Evolutionary conservation across 2,888 invertebrate species (phyloP), one percentile per base, ranked within the genome.

Genomic region (Anarsia innoxiella): DNA sequence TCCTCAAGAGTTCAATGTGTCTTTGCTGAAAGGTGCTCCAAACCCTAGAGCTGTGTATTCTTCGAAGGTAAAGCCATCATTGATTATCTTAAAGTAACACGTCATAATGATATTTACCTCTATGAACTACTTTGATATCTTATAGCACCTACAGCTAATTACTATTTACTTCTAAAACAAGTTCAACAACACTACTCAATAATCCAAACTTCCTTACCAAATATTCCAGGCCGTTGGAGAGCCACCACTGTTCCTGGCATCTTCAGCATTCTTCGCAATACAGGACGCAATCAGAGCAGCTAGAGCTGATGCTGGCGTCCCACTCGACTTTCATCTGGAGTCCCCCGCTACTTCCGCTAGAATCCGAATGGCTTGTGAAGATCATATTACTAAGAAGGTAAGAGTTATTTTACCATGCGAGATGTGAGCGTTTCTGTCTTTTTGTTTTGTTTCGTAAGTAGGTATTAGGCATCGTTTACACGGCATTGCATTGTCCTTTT

Each of bases 11-110:
- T 96, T 99, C 61, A 96, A 97, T 68, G 97, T 99, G 0, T 92
- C 95, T 3, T 83, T 99, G 33, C 79, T 99, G 23, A 95, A 95
- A 64, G 95, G 94, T n/a, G 91, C 93, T 16, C 89, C 94, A 1
- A 98, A 98, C 82, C 93, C 93, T 0, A 87, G 92, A 58, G 97
- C 97, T 12, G 94, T 98, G 4, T 97, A 93, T 71, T 97, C 97
- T 0, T 98, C 97, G 1, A 98, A 98, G 90, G 96, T 94, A 68
- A 61, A n/a, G n/a, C n/a, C n/a, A n/a, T n/a, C n/a, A n/a, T n/a
- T n/a, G n/a, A n/a, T n/a, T n/a, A n/a, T n/a, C n/a, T n/a, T n/a
- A n/a, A n/a, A n/a, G n/a, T n/a, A n/a, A n/a, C n/a, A n/a, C n/a
- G n/a, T n/a, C n/a, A n/a, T n/a, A n/a, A n/a, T n/a, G n/a, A n/a